Base-by-base conservation (phyloP, 2,888 invertebrate species). In the Metacarcinus magister region DNA sequence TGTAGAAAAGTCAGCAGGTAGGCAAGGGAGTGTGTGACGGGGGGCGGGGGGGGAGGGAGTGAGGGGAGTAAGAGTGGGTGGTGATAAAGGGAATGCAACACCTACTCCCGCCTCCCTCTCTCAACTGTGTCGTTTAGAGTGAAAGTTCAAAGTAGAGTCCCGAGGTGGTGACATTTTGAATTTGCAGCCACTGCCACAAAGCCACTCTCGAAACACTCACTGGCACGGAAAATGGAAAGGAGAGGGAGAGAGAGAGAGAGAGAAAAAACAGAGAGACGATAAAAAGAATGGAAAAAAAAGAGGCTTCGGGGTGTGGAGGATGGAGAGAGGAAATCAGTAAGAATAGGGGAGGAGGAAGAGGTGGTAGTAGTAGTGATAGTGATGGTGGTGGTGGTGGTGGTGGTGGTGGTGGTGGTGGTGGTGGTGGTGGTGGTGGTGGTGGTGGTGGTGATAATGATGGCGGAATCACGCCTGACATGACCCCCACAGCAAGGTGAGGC, bases 291-390 rank as follows among this genome's bases (percentile, higher is more conserved):
- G 23, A n/a, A 67, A n/a, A 67, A 67, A 67, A 16, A 67, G n/a
- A 67, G 23, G n/a, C 23, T 67, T 67, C 67, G 23, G 23, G 67
- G 67, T 67, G 67, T 67, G 67, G 67, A 67, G 67, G 67, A 19
- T 67, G 67, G 1, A 67, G 32, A 32, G 82, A 82, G 82, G 82
- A 82, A 82, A 28, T 82, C 82, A 23, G 82, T 32, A 82, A 32
- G 82, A 32, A 23, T 82, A 23, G 82, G 10, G 32, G 82, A 10
- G 82, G 32, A 19, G 82, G 82, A 32, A 28, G 75, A 23, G 97
- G 98, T n/a, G n/a, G n/a, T n/a, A n/a, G n/a, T n/a, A n/a, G 98
- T 44, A 98, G 98, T 97, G 98, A 98, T 97, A 98, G 98, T 97
- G 98, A 98, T 96, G 98, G 97, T 92, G 97, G 97, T 75, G 97